Conservation (phyloP, 1,140 invertebrate species). For the Lasioglossum albipes region DNA sequence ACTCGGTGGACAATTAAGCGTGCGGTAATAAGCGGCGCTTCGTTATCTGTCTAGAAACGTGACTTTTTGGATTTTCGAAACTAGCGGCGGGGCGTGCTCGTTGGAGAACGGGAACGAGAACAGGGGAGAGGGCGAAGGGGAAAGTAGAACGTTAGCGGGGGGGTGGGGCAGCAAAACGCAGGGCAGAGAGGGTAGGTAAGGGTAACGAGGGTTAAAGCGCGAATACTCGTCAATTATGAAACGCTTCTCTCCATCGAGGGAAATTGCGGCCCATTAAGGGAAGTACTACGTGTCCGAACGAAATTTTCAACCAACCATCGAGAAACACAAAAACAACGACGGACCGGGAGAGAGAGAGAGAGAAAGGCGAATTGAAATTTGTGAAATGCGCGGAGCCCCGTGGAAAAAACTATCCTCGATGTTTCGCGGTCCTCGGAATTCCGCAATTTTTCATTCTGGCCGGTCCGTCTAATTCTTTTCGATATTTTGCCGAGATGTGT, state of each 20-base stretch:
- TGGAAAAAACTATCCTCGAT: slow-evolving; percentile 23
- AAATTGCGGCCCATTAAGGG: slow-evolving; percentile 65
- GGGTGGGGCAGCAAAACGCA: neutral
- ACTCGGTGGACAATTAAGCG: slow-evolving; percentile 55
- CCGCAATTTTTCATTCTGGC: too few relatives aligned
- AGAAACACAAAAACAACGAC: slow-evolving; percentile 46
- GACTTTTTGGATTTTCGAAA: slow-evolving; percentile 65
- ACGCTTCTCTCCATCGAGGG: slow-evolving; percentile 52
- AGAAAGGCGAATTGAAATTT: slow-evolving; percentile 5
- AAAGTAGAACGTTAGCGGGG: neutral
- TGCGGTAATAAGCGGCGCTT: slow-evolving; percentile 53
- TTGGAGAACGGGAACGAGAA: slow-evolving; percentile 2
- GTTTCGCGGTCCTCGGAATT: neutral
- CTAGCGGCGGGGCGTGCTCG: neutral
- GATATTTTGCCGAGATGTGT: too few relatives aligned
- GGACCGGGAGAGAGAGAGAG: neutral
- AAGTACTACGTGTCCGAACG: slow-evolving; percentile 63
- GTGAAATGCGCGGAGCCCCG: neutral
- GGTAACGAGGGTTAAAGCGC: slow-evolving; percentile 62
- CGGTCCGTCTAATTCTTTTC: too few relatives aligned
- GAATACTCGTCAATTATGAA: slow-evolving; percentile 70
- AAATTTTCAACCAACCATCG: slow-evolving; percentile 56
- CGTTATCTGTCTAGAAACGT: slow-evolving; percentile 59
- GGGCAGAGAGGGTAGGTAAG: neutral
- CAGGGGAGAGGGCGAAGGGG: too few relatives aligned